Evolutionary conservation across 2,113 vertebrate genomes (phyloP).

Genomic region (Taurulus bubalis): DNA sequence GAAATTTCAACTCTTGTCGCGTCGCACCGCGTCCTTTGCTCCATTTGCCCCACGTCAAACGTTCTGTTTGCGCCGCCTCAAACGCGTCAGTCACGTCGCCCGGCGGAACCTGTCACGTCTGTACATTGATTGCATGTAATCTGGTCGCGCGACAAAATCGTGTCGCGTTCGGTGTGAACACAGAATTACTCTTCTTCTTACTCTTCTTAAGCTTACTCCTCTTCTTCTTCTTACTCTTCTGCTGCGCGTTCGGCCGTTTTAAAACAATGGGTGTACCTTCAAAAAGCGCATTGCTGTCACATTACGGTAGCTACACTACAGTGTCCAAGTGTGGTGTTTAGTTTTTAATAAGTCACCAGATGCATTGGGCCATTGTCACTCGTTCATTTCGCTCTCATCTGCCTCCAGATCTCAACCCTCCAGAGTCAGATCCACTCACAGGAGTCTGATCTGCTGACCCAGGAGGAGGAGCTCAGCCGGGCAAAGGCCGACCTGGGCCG

Average conservation of each 20-base stretch:
- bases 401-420: slow-evolving; percentile 90
- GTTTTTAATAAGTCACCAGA: background rate
- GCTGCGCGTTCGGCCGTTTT: background rate
- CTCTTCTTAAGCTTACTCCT: no score
- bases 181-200: no score
- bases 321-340: background rate
- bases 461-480: slow-evolving; percentile 93
- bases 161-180: no score
- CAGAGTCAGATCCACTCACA: slow-evolving; percentile 96
- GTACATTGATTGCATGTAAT: no score
- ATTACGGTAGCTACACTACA: background rate
- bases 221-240: background rate
- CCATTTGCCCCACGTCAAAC: no score
- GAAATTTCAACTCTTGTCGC: no score
- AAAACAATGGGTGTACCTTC: background rate
- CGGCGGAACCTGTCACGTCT: no score
- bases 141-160: no score
- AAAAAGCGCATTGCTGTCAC: background rate
- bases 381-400: background rate
- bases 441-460: slow-evolving; percentile 93
- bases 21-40: no score
- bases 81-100: no score
- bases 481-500: slow-evolving; percentile 91
- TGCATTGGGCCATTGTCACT: background rate
- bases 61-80: no score